Evolutionary conservation across 2,888 invertebrate genomes (phyloP), one percentile per base, ranked within the genome.

Genomic region (Raillietiella orientalis): DNA sequence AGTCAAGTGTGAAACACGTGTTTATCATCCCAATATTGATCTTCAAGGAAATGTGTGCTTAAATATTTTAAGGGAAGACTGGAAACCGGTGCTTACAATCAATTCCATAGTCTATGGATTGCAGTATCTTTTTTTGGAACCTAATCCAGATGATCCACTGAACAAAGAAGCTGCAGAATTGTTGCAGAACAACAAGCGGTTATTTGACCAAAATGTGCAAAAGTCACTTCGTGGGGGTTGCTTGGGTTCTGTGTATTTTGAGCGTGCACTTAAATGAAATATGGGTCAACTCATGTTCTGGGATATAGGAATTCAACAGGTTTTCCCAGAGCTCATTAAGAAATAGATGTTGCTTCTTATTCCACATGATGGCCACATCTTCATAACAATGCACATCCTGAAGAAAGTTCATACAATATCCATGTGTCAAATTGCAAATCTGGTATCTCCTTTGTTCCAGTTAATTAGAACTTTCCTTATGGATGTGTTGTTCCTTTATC

Each of bases 101-200:
- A 90, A 82, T 50, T 82, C 87, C 35, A 77, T 93, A 50, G 77
- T 93, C 29, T 90, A 90, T 51, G 90, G 90, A 35, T 58, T 93
- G 41, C 87, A 87, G 49, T 90, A 84, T 59, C 62, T 90, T 43
- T 90, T 90, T 48, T 52, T 87, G 79, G 93, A 93, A 53, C 93
- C 90, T 24, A 93, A 93, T 52, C 84, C 90, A 3, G 90, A 93
- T 51, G 93, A 93, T 55, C 93, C 90, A 6, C 49, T 93, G 36
- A 93, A 93, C 49, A 90, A 90, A 52, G 90, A 93, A 51, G 90
- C 90, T 9, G 90, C 93, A 3, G 87, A 90, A 46, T 79, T 90
- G 30, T 58, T 93, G 34, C 82, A 84, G 44, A 77, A 66, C 45
- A 90, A 87, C 51, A 58, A 79, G 43, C 59, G 82, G 39, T 53